A percentile compares a stretch with the other conserved stretches of the same genome.
These are phyloP conservation scores for Philereme vetulata DNA, from an alignment of 2,888 invertebrate genomes.

Conservation along the genomic window DNA sequence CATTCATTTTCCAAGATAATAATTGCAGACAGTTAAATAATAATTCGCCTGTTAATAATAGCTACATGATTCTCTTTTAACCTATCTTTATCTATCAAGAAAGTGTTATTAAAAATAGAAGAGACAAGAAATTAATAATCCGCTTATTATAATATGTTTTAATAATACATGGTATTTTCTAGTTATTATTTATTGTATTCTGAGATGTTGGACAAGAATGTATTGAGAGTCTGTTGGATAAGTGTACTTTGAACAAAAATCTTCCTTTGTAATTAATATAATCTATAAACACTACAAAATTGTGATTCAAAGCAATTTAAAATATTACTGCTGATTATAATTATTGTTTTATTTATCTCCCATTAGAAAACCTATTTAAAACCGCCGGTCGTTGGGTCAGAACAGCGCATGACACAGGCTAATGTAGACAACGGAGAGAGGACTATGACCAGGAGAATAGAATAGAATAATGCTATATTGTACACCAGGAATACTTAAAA, in stretches of 20 bases:
- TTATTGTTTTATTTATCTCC: constrained; percentile 58
- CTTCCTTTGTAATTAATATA: constrained; percentile 83
- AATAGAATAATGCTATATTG: no score
- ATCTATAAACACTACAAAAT: constrained; percentile 82
- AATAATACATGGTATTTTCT: background rate
- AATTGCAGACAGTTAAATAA: no score
- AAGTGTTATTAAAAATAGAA: no score
- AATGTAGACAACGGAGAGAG: no score
- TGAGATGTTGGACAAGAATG: constrained; percentile 55
- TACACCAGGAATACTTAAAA: no score
- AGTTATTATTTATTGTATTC: constrained; percentile 22
- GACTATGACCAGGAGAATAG: no score
- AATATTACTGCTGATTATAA: constrained; percentile 83
- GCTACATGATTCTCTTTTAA: no score
- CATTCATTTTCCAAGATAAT: no score
- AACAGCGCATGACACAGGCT: no score
- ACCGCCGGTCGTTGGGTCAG: no score
- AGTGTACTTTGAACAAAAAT: constrained; percentile 76
- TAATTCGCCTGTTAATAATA: no score
- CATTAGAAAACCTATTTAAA: background rate
- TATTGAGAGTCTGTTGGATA: constrained; percentile 56
- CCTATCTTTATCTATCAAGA: no score
- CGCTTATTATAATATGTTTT: background rate
- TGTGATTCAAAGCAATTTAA: constrained; percentile 84
- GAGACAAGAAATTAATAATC: background rate